These are phyloP conservation scores for Dicrostonyx torquatus DNA, from an alignment of 2,797 vertebrate species.

Conservation along the genomic window DNA sequence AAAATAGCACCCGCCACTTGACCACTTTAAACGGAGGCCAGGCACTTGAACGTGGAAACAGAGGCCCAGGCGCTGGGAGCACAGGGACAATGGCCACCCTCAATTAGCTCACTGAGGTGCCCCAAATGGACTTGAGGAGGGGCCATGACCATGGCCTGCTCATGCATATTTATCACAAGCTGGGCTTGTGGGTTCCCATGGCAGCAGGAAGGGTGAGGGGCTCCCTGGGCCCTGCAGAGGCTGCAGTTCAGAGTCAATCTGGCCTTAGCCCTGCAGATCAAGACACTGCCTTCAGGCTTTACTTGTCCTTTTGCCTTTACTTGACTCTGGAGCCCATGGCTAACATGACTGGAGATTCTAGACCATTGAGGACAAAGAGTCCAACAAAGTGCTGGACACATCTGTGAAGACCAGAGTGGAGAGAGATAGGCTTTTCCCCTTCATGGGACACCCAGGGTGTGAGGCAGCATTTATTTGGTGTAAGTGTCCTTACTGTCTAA, in stretches of 20 bases:
- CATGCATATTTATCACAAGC: constrained; percentile 86
- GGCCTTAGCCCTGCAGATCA: not conserved
- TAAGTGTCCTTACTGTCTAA: not conserved
- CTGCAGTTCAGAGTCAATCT: not conserved
- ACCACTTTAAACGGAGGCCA: constrained; percentile 92
- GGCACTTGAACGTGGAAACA: constrained; percentile 93
- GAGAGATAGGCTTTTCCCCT: not conserved
- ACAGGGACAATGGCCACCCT: constrained; percentile 93
- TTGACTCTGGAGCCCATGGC: not conserved
- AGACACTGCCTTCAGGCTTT: not conserved
- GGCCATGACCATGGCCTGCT: constrained; percentile 83
- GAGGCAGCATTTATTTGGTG: not conserved
- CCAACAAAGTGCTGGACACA: not conserved
- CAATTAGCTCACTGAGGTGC: constrained; percentile 93
- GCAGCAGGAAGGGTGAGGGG: constrained; percentile 71
- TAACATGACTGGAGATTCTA: not conserved
- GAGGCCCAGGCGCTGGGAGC: constrained; percentile 87
- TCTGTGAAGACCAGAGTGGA: not conserved
- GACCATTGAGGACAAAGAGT: not conserved
- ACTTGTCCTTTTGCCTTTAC: not conserved
- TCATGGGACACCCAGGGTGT: not conserved
- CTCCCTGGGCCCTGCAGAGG: not conserved
- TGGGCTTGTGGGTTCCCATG: constrained; percentile 87
- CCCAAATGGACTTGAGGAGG: constrained; percentile 84
- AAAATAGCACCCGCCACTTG: constrained; percentile 89